Evolutionary conservation across 2,113 vertebrate genomes (phyloP), one percentile per base, ranked within the genome.

Genomic region (Taurulus bubalis): DNA sequence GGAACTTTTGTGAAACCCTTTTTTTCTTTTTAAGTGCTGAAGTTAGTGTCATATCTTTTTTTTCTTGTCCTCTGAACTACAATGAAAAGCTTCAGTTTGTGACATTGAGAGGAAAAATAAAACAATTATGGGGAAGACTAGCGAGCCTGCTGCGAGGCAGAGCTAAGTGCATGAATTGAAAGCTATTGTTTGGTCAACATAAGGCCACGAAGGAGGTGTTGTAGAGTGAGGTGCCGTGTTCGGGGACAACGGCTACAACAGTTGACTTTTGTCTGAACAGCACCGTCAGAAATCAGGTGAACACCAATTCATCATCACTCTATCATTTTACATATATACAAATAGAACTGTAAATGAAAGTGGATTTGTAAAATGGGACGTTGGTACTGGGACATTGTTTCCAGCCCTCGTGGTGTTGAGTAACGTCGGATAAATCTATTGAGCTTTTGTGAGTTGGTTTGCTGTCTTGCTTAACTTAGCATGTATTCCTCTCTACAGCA

Each of bases 281-380:
- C 67, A 0, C 15, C 80, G 10, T 76, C 79, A 71, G 73, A 89
- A 34, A 75, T 63, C 38, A 86, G 87, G 83, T 87, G 77, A 88
- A 83, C 75, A 73, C 51, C 32, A 15, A 14, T 69, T 58, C 49
- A 34, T 75, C 55, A 58, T 7, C 24, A 14, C 40, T 24, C 1
- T 11, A 20, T 26, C 38, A n/a, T 65, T 40, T 65, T 15, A 56
- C 14, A 15, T 11, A 3, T 45, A 26, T 16, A 12, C 60, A n/a
- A n/a, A 15, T 26, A 32, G 9, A 2, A 70, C 2, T 15, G 51
- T 20, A 40, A 42, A 42, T 22, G 14, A 40, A 20, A 6, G 32
- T 65, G 10, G 1, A 22, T 36, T 42, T 70, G 14, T 24, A 18
- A 9, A 36, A 51, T 10, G 8, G 11, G 30, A n/a, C 49, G 22